Evolutionary conservation across 2,113 vertebrate species (phyloP).

Genomic region (Aegithalos caudatus): DNA sequence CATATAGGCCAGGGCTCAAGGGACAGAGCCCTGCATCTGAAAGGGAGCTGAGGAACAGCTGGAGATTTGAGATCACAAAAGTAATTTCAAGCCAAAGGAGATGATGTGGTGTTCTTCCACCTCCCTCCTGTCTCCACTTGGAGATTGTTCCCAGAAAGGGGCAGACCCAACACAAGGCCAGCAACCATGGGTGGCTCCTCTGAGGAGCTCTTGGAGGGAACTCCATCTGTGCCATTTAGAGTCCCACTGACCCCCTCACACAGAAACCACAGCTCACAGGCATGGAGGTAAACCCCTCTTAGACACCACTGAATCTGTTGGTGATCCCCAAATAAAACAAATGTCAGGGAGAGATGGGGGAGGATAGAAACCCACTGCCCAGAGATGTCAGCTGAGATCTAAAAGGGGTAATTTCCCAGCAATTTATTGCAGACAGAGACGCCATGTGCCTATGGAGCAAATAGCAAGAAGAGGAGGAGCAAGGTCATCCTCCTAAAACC

Average conservation of each 20-base stretch:
- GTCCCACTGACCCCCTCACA: neutral
- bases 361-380: neutral
- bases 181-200: fast-evolving
- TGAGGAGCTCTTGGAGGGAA: neutral
- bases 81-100: fast-evolving
- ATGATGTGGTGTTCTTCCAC: no score
- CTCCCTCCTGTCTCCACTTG: neutral
- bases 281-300: fast-evolving
- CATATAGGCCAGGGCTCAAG: fast-evolving
- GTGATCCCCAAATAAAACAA: neutral
- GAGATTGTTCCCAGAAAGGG: neutral
- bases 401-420: neutral
- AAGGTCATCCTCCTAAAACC: neutral
- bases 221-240: neutral
- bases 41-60: neutral
- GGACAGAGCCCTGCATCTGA: neutral
- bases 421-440: neutral
- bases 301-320: fast-evolving
- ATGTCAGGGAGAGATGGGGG: neutral
- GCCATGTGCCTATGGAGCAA: fast-evolving
- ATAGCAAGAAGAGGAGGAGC: neutral
- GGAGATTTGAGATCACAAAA: neutral
- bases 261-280: fast-evolving
- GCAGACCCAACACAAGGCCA: neutral
- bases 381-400: neutral